A percentile compares a stretch with the other conserved stretches of the same genome.
Evolutionary conservation across 2,888 invertebrate species (phyloP).

Genomic region (Elmis aenea): DNA sequence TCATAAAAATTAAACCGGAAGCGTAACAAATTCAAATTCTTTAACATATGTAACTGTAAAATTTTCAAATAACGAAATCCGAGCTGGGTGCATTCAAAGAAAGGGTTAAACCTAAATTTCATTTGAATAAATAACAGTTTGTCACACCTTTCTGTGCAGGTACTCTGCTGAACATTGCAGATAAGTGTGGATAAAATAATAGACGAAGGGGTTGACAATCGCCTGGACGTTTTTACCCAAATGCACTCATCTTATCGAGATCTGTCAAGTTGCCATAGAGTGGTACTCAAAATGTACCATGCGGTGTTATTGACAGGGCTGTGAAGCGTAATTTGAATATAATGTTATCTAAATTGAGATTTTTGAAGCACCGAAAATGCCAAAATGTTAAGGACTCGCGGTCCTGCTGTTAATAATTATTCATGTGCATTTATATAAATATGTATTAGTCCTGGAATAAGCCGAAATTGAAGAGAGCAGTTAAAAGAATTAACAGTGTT

Average conservation of each 20-base stretch:
- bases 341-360: slow-evolving; percentile 35
- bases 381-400: too few relatives aligned
- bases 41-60: slow-evolving; percentile 25
- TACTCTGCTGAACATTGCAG: slow-evolving; percentile 18
- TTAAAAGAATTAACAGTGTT: too few relatives aligned
- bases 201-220: slow-evolving; percentile 15
- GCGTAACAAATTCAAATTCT: slow-evolving; percentile 15
- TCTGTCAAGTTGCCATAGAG: slow-evolving; percentile 41
- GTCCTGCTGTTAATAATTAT: too few relatives aligned
- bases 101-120: slow-evolving; percentile 27
- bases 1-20: slow-evolving; percentile 11
- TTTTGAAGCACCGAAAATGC: too few relatives aligned
- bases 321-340: slow-evolving; percentile 32
- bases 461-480: too few relatives aligned
- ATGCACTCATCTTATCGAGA: slow-evolving; percentile 39
- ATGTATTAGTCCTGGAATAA: too few relatives aligned
- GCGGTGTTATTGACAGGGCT: slow-evolving; percentile 34
- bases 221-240: slow-evolving; percentile 19
- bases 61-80: slow-evolving; percentile 19
- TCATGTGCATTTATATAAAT: too few relatives aligned
- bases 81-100: slow-evolving; percentile 21
- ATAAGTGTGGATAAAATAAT: slow-evolving; percentile 11
- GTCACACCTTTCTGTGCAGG: slow-evolving; percentile 29
- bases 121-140: slow-evolving; percentile 32
- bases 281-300: slow-evolving; percentile 37